Percentiles rank a stretch among this genome's conserved stretches.
Conservation (phyloP, 1,140 invertebrate species). For the Bombyx mori region DNA sequence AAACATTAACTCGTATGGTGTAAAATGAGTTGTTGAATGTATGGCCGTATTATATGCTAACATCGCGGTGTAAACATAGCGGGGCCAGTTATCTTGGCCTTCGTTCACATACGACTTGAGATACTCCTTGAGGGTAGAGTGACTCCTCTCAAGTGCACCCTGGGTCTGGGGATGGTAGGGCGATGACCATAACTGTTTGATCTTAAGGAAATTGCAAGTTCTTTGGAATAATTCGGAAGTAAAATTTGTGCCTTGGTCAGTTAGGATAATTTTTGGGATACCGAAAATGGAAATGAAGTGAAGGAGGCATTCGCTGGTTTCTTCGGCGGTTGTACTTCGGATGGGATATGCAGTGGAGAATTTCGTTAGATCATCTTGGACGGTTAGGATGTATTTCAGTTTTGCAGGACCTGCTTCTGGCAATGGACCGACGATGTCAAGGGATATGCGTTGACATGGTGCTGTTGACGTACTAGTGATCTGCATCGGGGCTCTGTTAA, state of each 20-base stretch:
- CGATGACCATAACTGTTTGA: constrained; percentile 1
- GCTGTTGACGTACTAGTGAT: too few relatives aligned
- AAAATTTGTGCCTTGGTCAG: constrained; percentile 1
- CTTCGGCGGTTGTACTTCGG: constrained; percentile 1
- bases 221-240: background rate
- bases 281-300: constrained; percentile 5
- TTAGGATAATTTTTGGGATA: constrained; percentile 3
- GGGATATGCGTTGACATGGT: too few relatives aligned
- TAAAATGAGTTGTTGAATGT: too few relatives aligned
- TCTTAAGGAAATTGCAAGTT: constrained; percentile 1
- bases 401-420: too few relatives aligned
- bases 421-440: too few relatives aligned
- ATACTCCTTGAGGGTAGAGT: constrained; percentile 3
- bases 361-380: constrained; percentile 3
- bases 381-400: too few relatives aligned
- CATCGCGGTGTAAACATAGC: too few relatives aligned
- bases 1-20: too few relatives aligned
- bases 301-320: constrained; percentile 2
- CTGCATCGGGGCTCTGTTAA: too few relatives aligned
- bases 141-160: constrained; percentile 1
- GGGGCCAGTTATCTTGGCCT: too few relatives aligned
- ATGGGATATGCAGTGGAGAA: constrained; percentile 4
- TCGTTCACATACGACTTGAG: background rate
- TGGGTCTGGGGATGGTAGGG: constrained; percentile 1
- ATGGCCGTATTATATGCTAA: too few relatives aligned